These are phyloP conservation scores for Saturnia japonica DNA, from an alignment of 2,888 invertebrate genomes.

Conservation along the genomic window DNA sequence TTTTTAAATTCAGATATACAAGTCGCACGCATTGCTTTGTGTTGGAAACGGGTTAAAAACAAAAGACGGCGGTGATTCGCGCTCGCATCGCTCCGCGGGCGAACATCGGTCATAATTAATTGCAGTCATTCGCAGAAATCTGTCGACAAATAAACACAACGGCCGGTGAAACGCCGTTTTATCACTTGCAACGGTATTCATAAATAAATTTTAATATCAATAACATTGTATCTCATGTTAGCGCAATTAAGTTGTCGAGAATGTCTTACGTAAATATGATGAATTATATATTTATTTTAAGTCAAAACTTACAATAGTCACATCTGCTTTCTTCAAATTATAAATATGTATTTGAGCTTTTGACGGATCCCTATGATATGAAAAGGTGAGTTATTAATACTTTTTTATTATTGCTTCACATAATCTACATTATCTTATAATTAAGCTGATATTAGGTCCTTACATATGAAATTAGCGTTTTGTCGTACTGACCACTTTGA, in stretches of 20 bases:
- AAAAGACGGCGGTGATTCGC: constrained; percentile 54
- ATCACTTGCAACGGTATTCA: constrained; percentile 61
- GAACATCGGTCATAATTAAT: constrained; percentile 73
- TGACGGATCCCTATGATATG: background rate
- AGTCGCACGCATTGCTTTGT: constrained; percentile 64
- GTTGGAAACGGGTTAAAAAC: constrained; percentile 72
- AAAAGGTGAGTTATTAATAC: no score
- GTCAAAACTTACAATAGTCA: background rate
- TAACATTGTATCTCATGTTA: constrained; percentile 47
- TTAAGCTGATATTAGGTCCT: no score
- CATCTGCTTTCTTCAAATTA: background rate
- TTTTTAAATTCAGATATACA: constrained; percentile 69
- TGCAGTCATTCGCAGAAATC: constrained; percentile 73
- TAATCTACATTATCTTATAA: no score
- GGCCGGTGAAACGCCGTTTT: constrained; percentile 62
- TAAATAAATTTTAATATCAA: constrained; percentile 66
- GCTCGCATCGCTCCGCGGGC: constrained; percentile 37
- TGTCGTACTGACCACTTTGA: no score
- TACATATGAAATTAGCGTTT: no score
- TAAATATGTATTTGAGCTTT: background rate
- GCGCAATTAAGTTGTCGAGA: constrained; percentile 23
- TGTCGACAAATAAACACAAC: constrained; percentile 59
- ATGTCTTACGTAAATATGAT: constrained; percentile 16
- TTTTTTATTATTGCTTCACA: no score
- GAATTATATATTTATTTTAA: background rate